Percentiles rank a stretch among this genome's conserved stretches.
Conservation (phyloP, 1,140 invertebrate genomes). For the Maconellicoccus hirsutus region DNA sequence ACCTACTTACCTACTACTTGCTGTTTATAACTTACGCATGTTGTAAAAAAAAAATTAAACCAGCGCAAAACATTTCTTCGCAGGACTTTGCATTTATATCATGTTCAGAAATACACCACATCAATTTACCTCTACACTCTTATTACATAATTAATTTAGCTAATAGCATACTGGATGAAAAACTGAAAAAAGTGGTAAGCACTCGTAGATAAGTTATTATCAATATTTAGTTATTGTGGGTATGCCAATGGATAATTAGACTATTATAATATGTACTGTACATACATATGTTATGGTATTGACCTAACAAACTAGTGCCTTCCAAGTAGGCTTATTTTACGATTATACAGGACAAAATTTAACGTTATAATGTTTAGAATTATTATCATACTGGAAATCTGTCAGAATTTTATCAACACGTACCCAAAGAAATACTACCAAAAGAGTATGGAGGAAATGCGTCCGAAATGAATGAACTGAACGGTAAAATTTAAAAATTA, state of each 20-base stretch:
- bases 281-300: no score
- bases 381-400: background rate
- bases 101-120: background rate
- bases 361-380: background rate
- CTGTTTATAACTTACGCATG: no score
- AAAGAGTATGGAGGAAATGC: constrained; percentile 44
- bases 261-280: no score
- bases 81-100: background rate
- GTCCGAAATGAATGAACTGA: constrained; percentile 36
- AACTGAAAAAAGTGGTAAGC: background rate
- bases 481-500: constrained; percentile 24
- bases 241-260: background rate
- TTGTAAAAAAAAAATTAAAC: no score
- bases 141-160: background rate
- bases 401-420: constrained; percentile 49
- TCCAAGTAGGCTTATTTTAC: no score
- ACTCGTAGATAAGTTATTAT: background rate
- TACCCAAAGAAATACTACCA: constrained; percentile 47
- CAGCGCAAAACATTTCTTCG: background rate
- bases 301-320: no score
- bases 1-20: no score
- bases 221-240: background rate
- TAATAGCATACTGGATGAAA: background rate
- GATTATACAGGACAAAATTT: no score
- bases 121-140: background rate